Evolutionary conservation across 2,888 invertebrate species (phyloP), one percentile per base, ranked within the genome.

Genomic region (Acanthosepion lycidas): DNA sequence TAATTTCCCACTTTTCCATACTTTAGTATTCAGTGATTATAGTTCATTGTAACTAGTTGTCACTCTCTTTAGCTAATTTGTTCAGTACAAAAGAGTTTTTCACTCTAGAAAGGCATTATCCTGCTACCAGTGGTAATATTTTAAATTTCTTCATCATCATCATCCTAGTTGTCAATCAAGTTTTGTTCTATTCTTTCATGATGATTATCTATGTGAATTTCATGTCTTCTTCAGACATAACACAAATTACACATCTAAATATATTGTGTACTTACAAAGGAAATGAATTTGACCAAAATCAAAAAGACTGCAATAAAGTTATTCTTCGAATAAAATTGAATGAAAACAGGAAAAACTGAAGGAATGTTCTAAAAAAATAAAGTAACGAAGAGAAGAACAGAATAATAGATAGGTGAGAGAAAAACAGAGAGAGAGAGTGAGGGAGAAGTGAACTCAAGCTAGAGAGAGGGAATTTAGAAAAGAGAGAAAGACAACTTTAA

Each of bases 401-500:
- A 20, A 23, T 23, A 55, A 20, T 18, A 28, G n/a, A 28, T n/a
- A 28, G 8, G 78, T 28, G 28, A 28, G n/a, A 78, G n/a, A n/a
- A 78, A n/a, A n/a, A 28, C 8, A 78, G n/a, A 78, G 78, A 42
- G 42, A 42, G 42, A 42, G 42, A 42, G 42, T 42, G 42, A 42
- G 42, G 42, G 42, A 42, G 42, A 42, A 42, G 42, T 42, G 42
- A 3, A 12, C 78, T n/a, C n/a, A 28, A 28, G 28, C n/a, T 1
- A 78, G 18, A 8, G 8, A 92, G 28, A 28, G 20, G 49, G 20
- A 92, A 23, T 49, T 15, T 23, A 20, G 92, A 42, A n/a, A 49
- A 51, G 18, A 51, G 48, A 26, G 92, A 18, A 3, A 28, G 15
- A 20, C 8, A 49, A 15, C 26, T 55, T 95, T 96, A 97, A 20